Evolutionary conservation across 1,140 invertebrate genomes (phyloP).

Genomic region (Papilio polytes): DNA sequence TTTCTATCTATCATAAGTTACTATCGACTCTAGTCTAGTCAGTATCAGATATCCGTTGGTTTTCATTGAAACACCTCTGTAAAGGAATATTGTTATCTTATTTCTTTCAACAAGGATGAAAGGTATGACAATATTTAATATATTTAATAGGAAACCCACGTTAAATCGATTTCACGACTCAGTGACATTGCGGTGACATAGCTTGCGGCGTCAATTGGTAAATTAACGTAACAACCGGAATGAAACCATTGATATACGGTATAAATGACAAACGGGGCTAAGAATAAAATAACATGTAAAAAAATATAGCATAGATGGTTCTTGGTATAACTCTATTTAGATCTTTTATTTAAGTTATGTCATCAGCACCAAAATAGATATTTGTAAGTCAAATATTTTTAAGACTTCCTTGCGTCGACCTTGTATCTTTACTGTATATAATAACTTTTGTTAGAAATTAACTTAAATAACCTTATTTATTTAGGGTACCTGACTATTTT

Average conservation of each 20-base stretch:
- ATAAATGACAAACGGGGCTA: background rate
- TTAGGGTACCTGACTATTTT: too few species aligned
- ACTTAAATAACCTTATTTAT: background rate
- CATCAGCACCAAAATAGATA: background rate
- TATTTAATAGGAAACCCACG: background rate
- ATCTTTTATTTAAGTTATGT: background rate
- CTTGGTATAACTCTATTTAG: background rate
- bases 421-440: background rate
- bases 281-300: background rate
- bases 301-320: background rate
- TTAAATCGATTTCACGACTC: conserved; percentile 1
- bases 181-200: conserved; percentile 24
- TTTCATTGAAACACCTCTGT: background rate
- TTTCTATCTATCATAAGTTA: background rate
- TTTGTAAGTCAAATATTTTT: background rate
- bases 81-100: background rate
- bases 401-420: background rate
- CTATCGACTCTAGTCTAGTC: background rate
- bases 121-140: background rate
- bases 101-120: background rate
- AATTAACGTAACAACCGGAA: conserved; percentile 27
- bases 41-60: background rate
- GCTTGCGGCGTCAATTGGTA: conserved; percentile 11
- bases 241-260: conserved; percentile 6
- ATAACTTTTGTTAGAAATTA: background rate